Conservation (phyloP, 2,888 invertebrate genomes). For the Amiota minor region DNA sequence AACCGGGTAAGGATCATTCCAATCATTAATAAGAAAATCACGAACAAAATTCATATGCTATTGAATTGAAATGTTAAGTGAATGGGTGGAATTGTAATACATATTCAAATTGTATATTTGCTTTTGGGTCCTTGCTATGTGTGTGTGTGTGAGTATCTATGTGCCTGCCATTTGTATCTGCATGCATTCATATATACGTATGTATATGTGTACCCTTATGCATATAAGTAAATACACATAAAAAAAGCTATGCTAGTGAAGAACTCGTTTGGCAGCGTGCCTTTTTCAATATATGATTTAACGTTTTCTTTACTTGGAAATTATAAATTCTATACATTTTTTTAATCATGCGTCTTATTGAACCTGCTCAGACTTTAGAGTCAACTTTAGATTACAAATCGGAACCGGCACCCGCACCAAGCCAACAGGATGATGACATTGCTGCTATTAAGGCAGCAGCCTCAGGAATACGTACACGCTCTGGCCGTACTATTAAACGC, state of each 20-base stretch:
- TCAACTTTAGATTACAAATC: constrained; percentile 36
- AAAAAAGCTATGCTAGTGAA: background rate
- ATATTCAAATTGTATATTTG: background rate
- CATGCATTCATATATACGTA: background rate
- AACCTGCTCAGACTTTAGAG: constrained; percentile 39
- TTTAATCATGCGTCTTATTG: constrained; percentile 51
- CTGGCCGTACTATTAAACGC: constrained; percentile 65
- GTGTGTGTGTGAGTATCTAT: background rate
- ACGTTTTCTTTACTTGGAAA: background rate
- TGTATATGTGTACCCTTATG: constrained; percentile 1
- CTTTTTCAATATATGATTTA: constrained; percentile 29
- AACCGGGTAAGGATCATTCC: constrained; percentile 74
- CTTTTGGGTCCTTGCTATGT: background rate
- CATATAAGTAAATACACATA: background rate
- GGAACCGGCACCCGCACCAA: constrained; percentile 6
- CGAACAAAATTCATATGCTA: background rate
- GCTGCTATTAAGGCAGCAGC: constrained; percentile 51
- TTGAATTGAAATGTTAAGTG: background rate
- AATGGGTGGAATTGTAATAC: background rate
- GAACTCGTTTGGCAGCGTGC: constrained; percentile 34
- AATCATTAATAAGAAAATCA: background rate
- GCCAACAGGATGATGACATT: constrained; percentile 57
- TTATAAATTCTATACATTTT: background rate
- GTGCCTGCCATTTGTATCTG: background rate
- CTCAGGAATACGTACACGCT: constrained; percentile 62